A percentile compares a stretch with the other conserved stretches of the same genome.
Conservation (phyloP, 2,888 invertebrate genomes). For the Oegoconia quadripuncta region DNA sequence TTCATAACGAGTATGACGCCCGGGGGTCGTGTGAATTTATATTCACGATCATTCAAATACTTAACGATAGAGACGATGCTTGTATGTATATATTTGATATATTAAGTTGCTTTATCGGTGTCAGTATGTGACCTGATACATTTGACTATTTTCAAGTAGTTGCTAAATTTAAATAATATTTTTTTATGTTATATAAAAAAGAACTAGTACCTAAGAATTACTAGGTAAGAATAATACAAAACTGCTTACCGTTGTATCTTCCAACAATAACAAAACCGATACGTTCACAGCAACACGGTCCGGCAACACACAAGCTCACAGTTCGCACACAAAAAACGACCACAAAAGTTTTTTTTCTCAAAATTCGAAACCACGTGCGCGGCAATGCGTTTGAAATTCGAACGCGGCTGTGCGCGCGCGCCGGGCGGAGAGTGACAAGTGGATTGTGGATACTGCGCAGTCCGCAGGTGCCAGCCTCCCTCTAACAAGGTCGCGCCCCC, state of each 20-base stretch:
- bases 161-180: no score
- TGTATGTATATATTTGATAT: no score
- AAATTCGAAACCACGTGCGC: constrained; percentile 51
- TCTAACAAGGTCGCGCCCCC: constrained; percentile 75
- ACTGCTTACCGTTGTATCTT: constrained; percentile 46
- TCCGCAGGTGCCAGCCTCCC: constrained; percentile 74
- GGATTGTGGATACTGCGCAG: constrained; percentile 66
- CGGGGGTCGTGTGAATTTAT: no score
- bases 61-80: no score
- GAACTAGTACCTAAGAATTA: no score
- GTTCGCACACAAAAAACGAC: constrained; percentile 53
- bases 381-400: constrained; percentile 37
- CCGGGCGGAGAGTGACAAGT: constrained; percentile 66
- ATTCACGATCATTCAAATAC: no score
- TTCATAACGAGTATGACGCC: no score
- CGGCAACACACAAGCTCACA: constrained; percentile 53
- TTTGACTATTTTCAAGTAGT: no score
- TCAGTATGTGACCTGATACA: no score
- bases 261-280: constrained; percentile 36
- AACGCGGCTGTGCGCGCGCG: constrained; percentile 68
- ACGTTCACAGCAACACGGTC: constrained; percentile 31
- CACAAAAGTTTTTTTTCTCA: constrained; percentile 31
- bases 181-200: no score
- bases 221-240: no score
- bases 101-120: no score